Percentiles rank a stretch among this genome's conserved stretches.
These are phyloP conservation scores for Hyperoplus lanceolatus DNA, from an alignment of 2,797 vertebrate genomes.

Conservation along the genomic window DNA sequence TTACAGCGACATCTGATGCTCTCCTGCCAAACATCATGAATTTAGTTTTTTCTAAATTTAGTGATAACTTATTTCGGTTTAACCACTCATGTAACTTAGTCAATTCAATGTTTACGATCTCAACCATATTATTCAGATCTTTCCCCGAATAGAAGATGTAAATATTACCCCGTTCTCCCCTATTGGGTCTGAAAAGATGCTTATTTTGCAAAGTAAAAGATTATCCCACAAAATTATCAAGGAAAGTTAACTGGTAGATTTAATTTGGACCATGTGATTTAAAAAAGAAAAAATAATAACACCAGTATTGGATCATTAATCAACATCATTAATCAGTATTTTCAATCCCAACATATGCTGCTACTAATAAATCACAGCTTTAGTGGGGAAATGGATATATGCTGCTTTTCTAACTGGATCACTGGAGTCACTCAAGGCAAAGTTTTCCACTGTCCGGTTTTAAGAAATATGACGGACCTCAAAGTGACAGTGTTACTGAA, in stretches of 20 bases:
- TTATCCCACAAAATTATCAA: background rate
- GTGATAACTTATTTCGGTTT: no score
- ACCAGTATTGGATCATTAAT: slow-evolving; percentile 31
- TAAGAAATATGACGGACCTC: slow-evolving; percentile 31
- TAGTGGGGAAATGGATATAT: slow-evolving; percentile 32
- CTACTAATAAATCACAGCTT: slow-evolving; percentile 50
- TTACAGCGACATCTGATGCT: no score
- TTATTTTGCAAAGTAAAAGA: background rate
- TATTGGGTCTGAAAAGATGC: background rate
- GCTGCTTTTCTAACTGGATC: slow-evolving; percentile 45
- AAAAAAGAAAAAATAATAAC: background rate
- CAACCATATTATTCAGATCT: no score
- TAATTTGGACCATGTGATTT: no score
- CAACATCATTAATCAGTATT: slow-evolving; percentile 27
- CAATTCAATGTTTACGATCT: no score
- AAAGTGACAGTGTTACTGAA: slow-evolving; percentile 16
- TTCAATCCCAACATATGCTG: background rate
- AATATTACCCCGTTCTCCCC: no score
- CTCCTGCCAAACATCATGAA: no score
- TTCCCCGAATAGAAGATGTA: no score
- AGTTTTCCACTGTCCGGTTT: slow-evolving; percentile 34
- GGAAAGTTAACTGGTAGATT: background rate
- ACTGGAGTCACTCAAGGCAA: slow-evolving; percentile 43
- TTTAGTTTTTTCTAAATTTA: no score
- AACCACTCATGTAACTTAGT: no score